Conservation (phyloP, 1,140 invertebrate genomes). For the Dendrolimus kikuchii region DNA sequence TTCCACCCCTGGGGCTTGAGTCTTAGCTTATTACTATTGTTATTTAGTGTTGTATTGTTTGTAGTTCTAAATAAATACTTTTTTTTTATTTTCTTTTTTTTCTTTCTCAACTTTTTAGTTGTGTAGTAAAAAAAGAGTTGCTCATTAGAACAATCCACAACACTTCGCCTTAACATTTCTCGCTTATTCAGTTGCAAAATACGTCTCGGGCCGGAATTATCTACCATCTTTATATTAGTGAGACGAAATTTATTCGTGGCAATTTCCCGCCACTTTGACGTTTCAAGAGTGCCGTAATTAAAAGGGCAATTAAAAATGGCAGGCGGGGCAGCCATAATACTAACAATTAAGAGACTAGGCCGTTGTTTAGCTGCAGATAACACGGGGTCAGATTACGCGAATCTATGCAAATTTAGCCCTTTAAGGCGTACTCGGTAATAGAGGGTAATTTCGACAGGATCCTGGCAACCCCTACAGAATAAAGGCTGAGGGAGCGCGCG, state of each 20-base stretch:
- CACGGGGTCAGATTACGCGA: slow-evolving; percentile 40
- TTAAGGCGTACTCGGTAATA: slow-evolving; percentile 25
- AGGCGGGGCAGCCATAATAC: slow-evolving; percentile 24
- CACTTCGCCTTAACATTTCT: not conserved
- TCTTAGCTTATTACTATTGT: too few species aligned
- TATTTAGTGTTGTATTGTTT: too few species aligned
- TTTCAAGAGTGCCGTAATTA: slow-evolving; percentile 25
- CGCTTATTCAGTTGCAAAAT: not conserved
- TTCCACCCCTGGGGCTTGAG: too few species aligned
- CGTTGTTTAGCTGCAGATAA: slow-evolving; percentile 25
- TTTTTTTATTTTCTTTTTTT: too few species aligned
- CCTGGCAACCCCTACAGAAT: too few species aligned
- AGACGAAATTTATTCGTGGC: slow-evolving; percentile 14
- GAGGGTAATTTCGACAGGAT: slow-evolving; percentile 27
- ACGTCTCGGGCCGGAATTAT: not conserved
- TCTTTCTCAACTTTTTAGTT: too few species aligned
- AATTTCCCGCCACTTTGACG: slow-evolving; percentile 23
- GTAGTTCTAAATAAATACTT: too few species aligned
- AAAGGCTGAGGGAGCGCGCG: not conserved
- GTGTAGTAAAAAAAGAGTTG: too few species aligned
- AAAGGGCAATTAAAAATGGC: slow-evolving; percentile 33
- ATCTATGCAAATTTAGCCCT: slow-evolving; percentile 44
- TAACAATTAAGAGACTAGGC: slow-evolving; percentile 30
- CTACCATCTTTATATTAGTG: slow-evolving; percentile 8
- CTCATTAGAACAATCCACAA: too few species aligned